Percentiles rank a stretch among this genome's conserved stretches.
Evolutionary conservation across 2,113 vertebrate species (phyloP).

Genomic region (Casuarius casuarius): DNA sequence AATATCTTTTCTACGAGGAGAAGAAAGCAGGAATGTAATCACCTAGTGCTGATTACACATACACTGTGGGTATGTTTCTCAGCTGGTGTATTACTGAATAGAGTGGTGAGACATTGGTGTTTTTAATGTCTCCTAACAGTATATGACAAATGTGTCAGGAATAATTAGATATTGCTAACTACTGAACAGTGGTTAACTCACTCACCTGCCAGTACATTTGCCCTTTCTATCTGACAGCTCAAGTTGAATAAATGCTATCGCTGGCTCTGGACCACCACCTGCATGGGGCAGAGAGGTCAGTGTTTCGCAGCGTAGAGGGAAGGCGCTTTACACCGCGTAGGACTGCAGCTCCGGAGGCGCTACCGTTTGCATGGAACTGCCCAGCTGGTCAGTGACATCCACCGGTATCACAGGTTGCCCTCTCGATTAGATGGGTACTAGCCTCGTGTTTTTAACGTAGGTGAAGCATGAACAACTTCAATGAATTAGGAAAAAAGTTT

Average conservation of each 20-base stretch:
- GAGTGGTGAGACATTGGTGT: slow-evolving; percentile 4
- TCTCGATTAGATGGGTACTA: neutral
- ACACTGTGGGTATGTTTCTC: neutral
- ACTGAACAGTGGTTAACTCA: slow-evolving; percentile 59
- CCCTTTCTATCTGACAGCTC: slow-evolving; percentile 61
- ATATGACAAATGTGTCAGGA: slow-evolving; percentile 46
- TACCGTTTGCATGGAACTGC: fast-evolving
- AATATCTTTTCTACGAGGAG: neutral
- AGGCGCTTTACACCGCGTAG: neutral
- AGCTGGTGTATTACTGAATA: neutral
- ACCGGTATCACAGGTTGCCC: neutral
- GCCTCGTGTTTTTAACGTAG: neutral
- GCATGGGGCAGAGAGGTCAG: slow-evolving; percentile 7
- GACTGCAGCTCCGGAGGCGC: neutral
- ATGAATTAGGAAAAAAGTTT: neutral
- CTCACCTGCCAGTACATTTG: slow-evolving; percentile 23
- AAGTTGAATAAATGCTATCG: slow-evolving; percentile 37
- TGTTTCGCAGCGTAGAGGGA: neutral
- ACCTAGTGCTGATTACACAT: neutral
- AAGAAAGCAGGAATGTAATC: neutral
- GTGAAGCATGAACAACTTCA: neutral
- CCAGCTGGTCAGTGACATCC: neutral
- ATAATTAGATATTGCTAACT: slow-evolving; percentile 64
- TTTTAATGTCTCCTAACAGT: slow-evolving; percentile 48
- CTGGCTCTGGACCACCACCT: slow-evolving; percentile 29